Evolutionary conservation across 2,113 vertebrate species (phyloP).

Genomic region (Pachyramphus minor): DNA sequence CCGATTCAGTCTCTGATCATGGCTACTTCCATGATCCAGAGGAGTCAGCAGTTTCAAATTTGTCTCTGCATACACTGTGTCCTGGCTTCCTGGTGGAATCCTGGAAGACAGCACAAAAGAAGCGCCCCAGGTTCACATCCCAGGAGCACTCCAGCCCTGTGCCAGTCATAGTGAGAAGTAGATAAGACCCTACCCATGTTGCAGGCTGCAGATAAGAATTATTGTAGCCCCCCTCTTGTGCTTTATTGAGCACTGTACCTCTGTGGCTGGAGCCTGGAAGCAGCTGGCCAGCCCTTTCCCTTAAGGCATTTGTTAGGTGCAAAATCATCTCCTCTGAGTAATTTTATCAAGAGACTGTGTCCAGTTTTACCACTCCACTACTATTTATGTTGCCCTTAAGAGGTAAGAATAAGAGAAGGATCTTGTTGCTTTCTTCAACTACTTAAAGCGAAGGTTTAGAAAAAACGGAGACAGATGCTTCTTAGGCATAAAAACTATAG

Average conservation of each 20-base stretch:
- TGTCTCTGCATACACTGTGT: neutral
- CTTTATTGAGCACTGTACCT: neutral
- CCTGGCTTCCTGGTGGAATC: neutral
- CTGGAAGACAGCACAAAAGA: neutral
- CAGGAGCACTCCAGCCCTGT: neutral
- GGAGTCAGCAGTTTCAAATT: neutral
- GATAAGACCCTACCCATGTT: neutral
- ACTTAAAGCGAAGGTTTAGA: neutral
- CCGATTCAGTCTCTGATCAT: neutral
- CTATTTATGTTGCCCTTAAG: neutral
- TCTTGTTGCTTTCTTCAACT: neutral
- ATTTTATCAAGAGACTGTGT: neutral
- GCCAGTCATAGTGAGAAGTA: neutral
- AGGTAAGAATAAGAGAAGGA: neutral
- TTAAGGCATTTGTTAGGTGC: neutral
- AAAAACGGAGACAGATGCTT: neutral
- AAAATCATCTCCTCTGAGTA: neutral
- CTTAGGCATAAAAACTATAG: neutral
- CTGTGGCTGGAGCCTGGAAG: neutral
- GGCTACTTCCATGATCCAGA: neutral
- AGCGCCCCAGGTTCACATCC: neutral
- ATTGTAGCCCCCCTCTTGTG: neutral
- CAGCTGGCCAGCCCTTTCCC: neutral
- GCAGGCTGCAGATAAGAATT: neutral
- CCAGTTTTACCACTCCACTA: neutral